Evolutionary conservation across 1,140 invertebrate species (phyloP), one percentile per base, ranked within the genome.

Genomic region (Neodiprion lecontei): DNA sequence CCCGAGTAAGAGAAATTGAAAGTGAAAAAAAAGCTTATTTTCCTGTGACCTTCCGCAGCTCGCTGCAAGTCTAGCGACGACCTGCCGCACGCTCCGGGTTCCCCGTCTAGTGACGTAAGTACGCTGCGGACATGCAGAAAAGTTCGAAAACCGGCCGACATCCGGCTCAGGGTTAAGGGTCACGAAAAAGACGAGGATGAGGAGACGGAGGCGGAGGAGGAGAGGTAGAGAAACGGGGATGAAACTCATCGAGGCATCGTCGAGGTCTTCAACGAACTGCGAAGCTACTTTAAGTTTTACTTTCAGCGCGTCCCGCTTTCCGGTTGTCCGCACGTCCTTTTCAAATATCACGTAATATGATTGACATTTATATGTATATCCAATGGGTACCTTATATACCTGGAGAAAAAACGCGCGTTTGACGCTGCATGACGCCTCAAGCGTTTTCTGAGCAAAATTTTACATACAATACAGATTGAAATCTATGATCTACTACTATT

Each of bases 1-100:
- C 94, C 95, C 3, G 94, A 96, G 81, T 96, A 95, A 92, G 79
- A 48, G 7, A 72, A 72, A 72, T 17, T 53, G 28, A 40, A 40
- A 40, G 28, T 3, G 28, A 8, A 48, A 8, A 17, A 2, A 69
- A 69, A 17, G 28, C 28, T 40, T 40, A 40, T 40, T 40, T 40
- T 40, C 28, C 28, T 69, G n/a, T 40, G 28, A 40, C 28, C 12
- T 69, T 21, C 21, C 21, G 14, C 14, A 66, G 21, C 68, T 69
- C 68, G 47, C 21, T 47, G 21, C 48, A 40, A 47, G 23, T 48
- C 23, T 72, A 72, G 21, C 48, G 23, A 72, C 23, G 14, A 14
- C 12, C 11, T 21, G 1, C 5, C 61, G 12, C 48, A 48, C 48
- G 7, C 12, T 10, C 14, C 21, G 28, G 23, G 48, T 40, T 61